Evolutionary conservation across 2,113 vertebrate genomes (phyloP).

Genomic region (Columbina picui): DNA sequence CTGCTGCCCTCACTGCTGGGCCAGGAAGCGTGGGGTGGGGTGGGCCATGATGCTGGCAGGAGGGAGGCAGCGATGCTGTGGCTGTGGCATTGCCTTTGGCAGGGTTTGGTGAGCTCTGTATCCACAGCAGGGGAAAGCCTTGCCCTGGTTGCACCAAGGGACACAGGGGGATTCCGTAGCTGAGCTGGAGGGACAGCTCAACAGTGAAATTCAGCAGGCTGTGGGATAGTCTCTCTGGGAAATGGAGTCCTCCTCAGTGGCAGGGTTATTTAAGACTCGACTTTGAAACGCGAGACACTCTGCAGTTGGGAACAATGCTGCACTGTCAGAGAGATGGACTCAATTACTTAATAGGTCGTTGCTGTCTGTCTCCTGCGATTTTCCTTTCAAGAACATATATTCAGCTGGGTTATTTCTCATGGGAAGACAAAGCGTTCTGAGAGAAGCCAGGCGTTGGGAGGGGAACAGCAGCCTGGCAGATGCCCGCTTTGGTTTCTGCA

Average conservation of each 20-base stretch:
- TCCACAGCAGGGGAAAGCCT: background rate
- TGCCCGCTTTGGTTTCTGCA: background rate
- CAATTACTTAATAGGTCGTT: constrained; percentile 61
- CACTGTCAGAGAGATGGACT: constrained; percentile 59
- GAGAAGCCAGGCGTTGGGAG: background rate
- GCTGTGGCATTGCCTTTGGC: background rate
- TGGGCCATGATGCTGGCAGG: background rate
- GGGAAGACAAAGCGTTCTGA: constrained; percentile 19
- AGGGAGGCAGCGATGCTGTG: background rate
- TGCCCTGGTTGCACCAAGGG: background rate
- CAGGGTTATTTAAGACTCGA: background rate
- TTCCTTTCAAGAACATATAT: constrained; percentile 53
- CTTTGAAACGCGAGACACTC: constrained; percentile 20
- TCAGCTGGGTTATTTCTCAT: constrained; percentile 62
- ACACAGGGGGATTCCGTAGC: background rate
- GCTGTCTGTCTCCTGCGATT: constrained; percentile 54
- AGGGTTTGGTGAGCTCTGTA: background rate
- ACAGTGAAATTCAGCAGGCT: background rate
- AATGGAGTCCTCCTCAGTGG: background rate
- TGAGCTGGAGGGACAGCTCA: rapidly evolving
- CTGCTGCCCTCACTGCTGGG: rapidly evolving
- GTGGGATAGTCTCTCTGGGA: background rate
- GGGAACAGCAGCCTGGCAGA: background rate
- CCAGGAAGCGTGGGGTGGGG: rapidly evolving
- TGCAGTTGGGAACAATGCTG: constrained; percentile 54